Percentiles rank a stretch among this genome's conserved stretches.
Evolutionary conservation across 2,113 vertebrate species (phyloP).

Genomic region (Eudorcas thomsonii): DNA sequence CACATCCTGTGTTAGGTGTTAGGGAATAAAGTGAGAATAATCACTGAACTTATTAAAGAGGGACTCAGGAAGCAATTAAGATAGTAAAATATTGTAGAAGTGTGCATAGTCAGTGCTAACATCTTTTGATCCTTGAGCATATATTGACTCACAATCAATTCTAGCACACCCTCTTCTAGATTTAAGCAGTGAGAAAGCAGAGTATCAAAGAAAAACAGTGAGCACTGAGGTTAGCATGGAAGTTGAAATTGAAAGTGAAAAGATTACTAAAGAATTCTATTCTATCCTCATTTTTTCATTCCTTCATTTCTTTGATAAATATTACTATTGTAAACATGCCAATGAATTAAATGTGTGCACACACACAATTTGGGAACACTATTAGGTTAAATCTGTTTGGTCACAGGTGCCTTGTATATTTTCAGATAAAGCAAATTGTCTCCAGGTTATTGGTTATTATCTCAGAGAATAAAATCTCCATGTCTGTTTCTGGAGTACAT

Average conservation of each 20-base stretch:
- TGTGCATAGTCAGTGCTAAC: neutral
- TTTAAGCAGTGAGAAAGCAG: neutral
- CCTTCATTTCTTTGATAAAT: neutral
- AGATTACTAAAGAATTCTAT: neutral
- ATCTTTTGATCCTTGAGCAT: neutral
- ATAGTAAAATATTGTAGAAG: neutral
- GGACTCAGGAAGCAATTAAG: neutral
- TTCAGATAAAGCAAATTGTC: neutral
- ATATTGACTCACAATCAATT: neutral
- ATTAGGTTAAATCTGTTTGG: neutral
- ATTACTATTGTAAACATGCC: neutral
- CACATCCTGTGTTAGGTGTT: neutral
- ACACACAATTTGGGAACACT: conserved; percentile 10
- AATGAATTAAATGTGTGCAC: neutral
- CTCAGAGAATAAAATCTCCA: neutral
- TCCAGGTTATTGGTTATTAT: neutral
- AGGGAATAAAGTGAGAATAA: neutral
- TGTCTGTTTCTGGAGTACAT: neutral
- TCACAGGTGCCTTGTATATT: neutral
- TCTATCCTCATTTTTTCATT: neutral
- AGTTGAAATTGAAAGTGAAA: neutral
- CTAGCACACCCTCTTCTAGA: neutral
- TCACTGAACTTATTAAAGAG: neutral
- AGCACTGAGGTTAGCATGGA: neutral
- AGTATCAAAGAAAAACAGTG: neutral